Evolutionary conservation across 2,797 vertebrate genomes (phyloP).

Genomic region (Amblyraja radiata): DNA sequence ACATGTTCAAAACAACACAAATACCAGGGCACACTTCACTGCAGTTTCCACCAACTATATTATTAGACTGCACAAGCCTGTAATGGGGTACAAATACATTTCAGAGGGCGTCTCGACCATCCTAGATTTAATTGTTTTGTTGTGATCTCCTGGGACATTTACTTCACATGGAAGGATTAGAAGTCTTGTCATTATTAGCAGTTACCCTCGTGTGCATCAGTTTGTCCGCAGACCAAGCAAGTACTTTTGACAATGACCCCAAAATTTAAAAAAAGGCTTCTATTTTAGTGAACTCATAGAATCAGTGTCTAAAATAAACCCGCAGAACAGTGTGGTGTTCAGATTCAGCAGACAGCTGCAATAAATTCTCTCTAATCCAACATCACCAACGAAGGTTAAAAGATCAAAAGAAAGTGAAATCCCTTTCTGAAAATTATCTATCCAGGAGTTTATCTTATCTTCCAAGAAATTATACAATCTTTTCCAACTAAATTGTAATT

Average conservation of each 20-base stretch:
- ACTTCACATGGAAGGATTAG: background rate
- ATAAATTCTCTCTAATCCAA: constrained; percentile 40
- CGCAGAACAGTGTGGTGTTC: constrained; percentile 44
- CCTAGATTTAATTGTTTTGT: background rate
- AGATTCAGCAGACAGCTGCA: constrained; percentile 57
- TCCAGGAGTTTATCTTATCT: background rate
- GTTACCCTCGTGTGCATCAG: background rate
- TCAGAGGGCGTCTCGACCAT: background rate
- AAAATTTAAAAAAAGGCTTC: background rate
- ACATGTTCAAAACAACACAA: background rate
- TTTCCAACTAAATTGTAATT: background rate
- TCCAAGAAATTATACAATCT: constrained; percentile 22
- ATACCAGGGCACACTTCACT: background rate
- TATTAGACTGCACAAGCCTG: background rate
- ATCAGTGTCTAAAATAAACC: constrained; percentile 57
- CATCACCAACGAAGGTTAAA: background rate
- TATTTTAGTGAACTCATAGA: background rate
- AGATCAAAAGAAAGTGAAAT: constrained; percentile 17
- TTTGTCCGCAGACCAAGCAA: background rate
- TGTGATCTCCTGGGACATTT: background rate
- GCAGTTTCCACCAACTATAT: background rate
- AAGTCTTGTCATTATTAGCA: background rate
- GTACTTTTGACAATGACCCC: background rate
- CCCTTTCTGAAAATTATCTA: constrained; percentile 35
- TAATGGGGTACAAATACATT: background rate